Percentiles rank a stretch among this genome's conserved stretches.
Evolutionary conservation across 2,797 vertebrate species (phyloP).

Genomic region (Loris lydekkerianus): DNA sequence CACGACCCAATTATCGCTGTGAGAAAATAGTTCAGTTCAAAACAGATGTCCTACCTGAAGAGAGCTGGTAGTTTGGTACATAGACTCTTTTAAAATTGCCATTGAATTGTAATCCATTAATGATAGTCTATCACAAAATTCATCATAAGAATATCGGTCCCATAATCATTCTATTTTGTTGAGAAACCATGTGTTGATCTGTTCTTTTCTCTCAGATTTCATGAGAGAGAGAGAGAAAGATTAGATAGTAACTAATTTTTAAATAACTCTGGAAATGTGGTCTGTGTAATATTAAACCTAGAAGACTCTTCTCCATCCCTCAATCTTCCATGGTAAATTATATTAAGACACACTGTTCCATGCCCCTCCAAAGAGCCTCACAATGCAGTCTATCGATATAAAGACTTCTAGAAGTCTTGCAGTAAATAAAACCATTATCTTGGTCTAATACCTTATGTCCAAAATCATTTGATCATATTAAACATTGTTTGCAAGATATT

Average conservation of each 20-base stretch:
- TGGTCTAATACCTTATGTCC: background rate
- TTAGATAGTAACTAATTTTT: background rate
- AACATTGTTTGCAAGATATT: background rate
- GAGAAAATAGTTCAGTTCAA: background rate
- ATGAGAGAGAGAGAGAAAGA: background rate
- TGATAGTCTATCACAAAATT: background rate
- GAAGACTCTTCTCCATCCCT: background rate
- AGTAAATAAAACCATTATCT: background rate
- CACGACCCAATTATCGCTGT: background rate
- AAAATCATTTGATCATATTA: background rate
- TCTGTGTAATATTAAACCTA: background rate
- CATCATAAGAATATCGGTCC: background rate
- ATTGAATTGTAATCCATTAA: background rate
- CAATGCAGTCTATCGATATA: background rate
- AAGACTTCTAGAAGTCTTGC: background rate
- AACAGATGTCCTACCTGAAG: background rate
- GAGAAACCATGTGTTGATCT: background rate
- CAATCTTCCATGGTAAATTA: background rate
- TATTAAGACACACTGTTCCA: background rate
- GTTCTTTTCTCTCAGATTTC: background rate
- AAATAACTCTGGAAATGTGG: background rate
- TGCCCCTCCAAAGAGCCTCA: background rate
- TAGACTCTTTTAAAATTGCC: background rate
- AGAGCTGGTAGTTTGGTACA: background rate
- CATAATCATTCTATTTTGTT: background rate